phyloP scores from a whole-genome alignment of 2,113 vertebrate species.

The Zootoca vivipara region DNA sequence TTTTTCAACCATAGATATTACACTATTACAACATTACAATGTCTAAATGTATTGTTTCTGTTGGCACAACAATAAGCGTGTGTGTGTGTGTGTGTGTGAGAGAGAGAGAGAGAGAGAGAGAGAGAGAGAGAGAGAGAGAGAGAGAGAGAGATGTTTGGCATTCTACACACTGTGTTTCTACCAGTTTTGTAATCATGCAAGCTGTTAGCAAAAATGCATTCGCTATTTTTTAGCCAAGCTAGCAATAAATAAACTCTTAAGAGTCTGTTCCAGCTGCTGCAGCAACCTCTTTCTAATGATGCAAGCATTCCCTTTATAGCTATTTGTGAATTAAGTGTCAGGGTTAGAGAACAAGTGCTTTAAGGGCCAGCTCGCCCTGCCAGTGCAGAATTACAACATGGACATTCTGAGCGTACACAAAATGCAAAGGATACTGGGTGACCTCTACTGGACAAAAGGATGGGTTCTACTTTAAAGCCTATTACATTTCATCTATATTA shows the following conservation, averaged over 20 bases:
- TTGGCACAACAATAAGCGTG: neutral
- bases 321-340: neutral
- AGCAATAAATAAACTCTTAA: neutral
- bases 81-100: neutral
- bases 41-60: neutral
- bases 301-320: neutral
- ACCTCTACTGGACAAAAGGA: constrained; percentile 16
- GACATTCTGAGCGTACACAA: neutral
- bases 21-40: neutral
- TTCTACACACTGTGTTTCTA: neutral
- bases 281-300: neutral
- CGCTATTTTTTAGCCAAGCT: neutral
- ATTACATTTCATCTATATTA: neutral
- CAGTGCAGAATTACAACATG: neutral
- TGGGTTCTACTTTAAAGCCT: neutral
- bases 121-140: no score
- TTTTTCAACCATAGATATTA: neutral
- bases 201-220: neutral
- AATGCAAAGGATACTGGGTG: neutral
- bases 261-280: neutral
- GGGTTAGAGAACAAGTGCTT: neutral
- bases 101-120: no score
- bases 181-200: neutral
- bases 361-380: neutral
- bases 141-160: no score